Evolutionary conservation across 2,888 invertebrate species (phyloP).

Genomic region (Xestia sexstrigata): DNA sequence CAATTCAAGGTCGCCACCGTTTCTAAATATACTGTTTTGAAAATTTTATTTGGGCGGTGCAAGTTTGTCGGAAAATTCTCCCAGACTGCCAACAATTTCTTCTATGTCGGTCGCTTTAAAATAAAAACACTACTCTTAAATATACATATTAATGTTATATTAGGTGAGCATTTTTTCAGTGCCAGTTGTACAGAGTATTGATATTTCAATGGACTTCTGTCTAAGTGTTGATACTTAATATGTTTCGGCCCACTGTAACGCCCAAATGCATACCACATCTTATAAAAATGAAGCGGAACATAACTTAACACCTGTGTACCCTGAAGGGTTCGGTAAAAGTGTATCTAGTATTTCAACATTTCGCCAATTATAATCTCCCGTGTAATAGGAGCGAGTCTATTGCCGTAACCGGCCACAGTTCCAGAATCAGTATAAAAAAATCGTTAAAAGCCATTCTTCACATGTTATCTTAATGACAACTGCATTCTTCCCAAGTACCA

Average conservation of each 20-base stretch:
- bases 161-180: too few species aligned
- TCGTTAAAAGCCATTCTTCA: neutral
- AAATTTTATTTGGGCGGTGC: slow-evolving; percentile 12
- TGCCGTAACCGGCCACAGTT: neutral
- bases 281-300: too few species aligned
- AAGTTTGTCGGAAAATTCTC: slow-evolving; percentile 10
- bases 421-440: neutral
- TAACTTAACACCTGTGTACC: neutral
- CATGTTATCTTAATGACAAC: neutral
- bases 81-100: slow-evolving; percentile 54
- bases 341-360: neutral
- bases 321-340: neutral
- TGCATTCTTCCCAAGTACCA: neutral
- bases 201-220: too few species aligned
- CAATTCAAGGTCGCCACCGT: slow-evolving; percentile 28
- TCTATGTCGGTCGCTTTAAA: slow-evolving; percentile 18
- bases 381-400: neutral
- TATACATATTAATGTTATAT: too few species aligned
- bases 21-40: slow-evolving; percentile 30
- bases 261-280: neutral
- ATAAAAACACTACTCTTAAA: too few species aligned
- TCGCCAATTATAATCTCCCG: neutral
- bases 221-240: too few species aligned
- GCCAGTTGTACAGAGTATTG: too few species aligned
- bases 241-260: neutral